phyloP scores from a whole-genome alignment of 2,113 vertebrate species.

The Aleadryas rufinucha region DNA sequence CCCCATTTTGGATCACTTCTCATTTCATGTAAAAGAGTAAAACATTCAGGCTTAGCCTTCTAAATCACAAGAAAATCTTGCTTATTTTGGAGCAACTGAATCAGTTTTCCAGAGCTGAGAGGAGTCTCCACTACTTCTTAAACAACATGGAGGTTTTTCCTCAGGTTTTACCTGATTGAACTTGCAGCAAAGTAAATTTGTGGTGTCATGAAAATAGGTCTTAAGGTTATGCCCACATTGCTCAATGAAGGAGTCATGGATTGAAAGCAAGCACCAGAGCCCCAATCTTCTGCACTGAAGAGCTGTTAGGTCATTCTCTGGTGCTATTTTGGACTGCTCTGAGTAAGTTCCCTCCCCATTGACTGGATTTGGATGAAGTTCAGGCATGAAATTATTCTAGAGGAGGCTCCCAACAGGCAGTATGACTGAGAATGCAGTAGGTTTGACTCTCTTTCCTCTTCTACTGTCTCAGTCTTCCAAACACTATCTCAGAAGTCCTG shows the following conservation, averaged over 20 bases:
- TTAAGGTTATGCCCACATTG: background rate
- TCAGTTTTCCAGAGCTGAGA: background rate
- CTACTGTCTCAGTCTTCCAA: background rate
- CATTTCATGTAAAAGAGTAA: background rate
- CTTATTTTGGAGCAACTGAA: background rate
- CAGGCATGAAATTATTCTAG: background rate
- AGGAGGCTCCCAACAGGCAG: background rate
- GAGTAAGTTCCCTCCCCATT: background rate
- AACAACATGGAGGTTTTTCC: background rate
- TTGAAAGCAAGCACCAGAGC: background rate
- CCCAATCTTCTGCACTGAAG: background rate
- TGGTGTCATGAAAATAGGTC: background rate
- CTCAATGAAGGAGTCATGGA: background rate
- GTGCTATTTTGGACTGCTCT: background rate
- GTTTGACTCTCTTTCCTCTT: background rate
- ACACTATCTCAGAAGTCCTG: background rate
- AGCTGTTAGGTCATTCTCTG: background rate
- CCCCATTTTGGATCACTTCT: background rate
- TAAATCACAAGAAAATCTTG: background rate
- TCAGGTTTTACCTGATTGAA: background rate
- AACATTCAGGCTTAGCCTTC: background rate
- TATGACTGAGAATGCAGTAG: background rate
- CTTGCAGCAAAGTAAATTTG: background rate
- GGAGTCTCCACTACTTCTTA: background rate
- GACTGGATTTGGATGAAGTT: background rate